Percentiles rank a stretch among this genome's conserved stretches.
Evolutionary conservation across 2,888 invertebrate species (phyloP).

Genomic region (Coenonympha glycerion): DNA sequence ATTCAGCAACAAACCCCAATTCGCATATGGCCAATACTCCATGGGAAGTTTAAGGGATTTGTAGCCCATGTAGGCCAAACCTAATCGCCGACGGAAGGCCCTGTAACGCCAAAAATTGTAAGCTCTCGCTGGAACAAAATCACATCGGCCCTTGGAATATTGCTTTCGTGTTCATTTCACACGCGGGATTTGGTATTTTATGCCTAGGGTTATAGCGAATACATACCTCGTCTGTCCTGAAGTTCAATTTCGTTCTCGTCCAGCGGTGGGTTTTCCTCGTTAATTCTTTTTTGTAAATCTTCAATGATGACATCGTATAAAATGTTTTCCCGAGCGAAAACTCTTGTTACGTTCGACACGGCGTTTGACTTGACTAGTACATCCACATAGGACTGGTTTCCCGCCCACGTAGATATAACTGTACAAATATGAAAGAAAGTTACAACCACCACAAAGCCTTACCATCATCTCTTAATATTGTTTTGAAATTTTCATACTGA

Average conservation of each 20-base stretch:
- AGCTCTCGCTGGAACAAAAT: constrained; percentile 75
- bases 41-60: constrained; percentile 73
- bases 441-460: no score
- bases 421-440: no score
- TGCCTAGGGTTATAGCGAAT: background rate
- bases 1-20: constrained; percentile 77
- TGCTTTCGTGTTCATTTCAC: constrained; percentile 15
- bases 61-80: constrained; percentile 71
- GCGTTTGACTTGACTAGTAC: constrained; percentile 81
- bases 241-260: constrained; percentile 80
- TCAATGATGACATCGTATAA: constrained; percentile 83
- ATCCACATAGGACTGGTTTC: constrained; percentile 79
- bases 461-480: no score
- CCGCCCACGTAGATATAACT: constrained; percentile 81
- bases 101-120: constrained; percentile 77
- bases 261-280: constrained; percentile 85
- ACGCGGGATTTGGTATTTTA: background rate
- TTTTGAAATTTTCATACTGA: no score
- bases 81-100: constrained; percentile 59
- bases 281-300: constrained; percentile 85
- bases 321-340: constrained; percentile 79
- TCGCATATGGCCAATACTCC: constrained; percentile 77
- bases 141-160: constrained; percentile 57
- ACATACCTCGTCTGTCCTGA: constrained; percentile 81
- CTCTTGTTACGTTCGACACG: constrained; percentile 78